Evolutionary conservation across 1,140 invertebrate species (phyloP), one percentile per base, ranked within the genome.

Genomic region (Leucophenga varia): DNA sequence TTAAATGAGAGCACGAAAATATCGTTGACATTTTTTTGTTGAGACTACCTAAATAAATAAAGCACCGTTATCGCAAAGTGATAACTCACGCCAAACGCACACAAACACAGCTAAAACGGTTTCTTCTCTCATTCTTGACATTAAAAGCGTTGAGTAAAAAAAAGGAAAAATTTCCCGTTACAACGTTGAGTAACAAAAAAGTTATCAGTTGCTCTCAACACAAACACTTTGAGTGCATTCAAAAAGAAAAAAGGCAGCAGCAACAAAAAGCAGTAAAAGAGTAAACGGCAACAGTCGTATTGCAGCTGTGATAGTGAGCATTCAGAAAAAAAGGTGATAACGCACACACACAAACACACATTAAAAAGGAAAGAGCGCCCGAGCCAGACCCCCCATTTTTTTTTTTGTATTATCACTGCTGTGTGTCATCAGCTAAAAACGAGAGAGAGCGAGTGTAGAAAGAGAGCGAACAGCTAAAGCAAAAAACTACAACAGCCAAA

Each of bases 401-500:
- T n/a, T n/a, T n/a, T n/a, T n/a, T n/a, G n/a, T n/a, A n/a, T n/a
- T n/a, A n/a, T n/a, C n/a, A n/a, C n/a, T n/a, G 28, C 25, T 35
- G 41, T 43, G 54, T 43, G 37, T n/a, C n/a, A 30, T 8, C 43
- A 40, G 44, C 28, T 14, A 36, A 34, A 44, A 42, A 41, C 19
- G 25, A 43, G 30, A 34, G 20, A 25, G 37, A 43, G 40, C 36
- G 47, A 40, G 51, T 42, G 37, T 51, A 36, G 43, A 43, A 50
- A 20, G 45, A 44, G 37, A 39, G 42, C n/a, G n/a, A n/a, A 43
- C 12, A 31, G 34, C 19, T 40, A 21, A 14, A 32, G 21, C 25
- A 54, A 18, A 30, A 37, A 30, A 41, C 38, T 55, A 61, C 54
- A 67, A 55, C 78, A 78, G 78, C 77, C 81, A 85, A 80, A 80